phyloP scores from a whole-genome alignment of 2,113 vertebrate genomes.

The Clarias batrachus region DNA sequence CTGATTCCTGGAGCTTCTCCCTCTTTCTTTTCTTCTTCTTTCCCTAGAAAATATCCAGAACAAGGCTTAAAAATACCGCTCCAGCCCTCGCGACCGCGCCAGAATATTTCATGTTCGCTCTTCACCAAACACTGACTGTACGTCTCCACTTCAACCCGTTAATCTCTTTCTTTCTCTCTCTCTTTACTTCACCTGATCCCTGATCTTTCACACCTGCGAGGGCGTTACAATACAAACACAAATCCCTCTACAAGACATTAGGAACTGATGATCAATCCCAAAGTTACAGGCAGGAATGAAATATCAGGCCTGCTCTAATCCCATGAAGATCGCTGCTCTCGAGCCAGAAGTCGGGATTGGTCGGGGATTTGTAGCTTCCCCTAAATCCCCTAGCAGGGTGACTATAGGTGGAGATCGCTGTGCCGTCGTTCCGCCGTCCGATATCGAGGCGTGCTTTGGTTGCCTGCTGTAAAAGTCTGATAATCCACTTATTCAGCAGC shows the following conservation, averaged over 20 bases:
- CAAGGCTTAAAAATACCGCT: conserved; percentile 75
- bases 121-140: conserved; percentile 57
- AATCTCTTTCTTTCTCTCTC: neutral
- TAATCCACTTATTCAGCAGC: conserved; percentile 81
- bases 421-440: conserved; percentile 69
- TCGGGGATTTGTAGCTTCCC: conserved; percentile 73
- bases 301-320: conserved; percentile 51
- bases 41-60: conserved; percentile 83
- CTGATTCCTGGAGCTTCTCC: conserved; percentile 96
- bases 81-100: conserved; percentile 77
- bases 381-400: conserved; percentile 69
- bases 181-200: neutral
- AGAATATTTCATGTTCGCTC: conserved; percentile 59
- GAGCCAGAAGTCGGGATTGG: conserved; percentile 63
- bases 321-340: conserved; percentile 62
- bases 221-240: conserved; percentile 6
- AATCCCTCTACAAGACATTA: conserved; percentile 44
- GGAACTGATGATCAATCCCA: conserved; percentile 64
- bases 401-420: conserved; percentile 77
- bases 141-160: neutral
- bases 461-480: conserved; percentile 76
- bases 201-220: neutral
- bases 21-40: conserved; percentile 99
- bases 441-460: conserved; percentile 79
- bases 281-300: conserved; percentile 56